A percentile compares a stretch with the other conserved stretches of the same genome.
Conservation (phyloP, 2,888 invertebrate genomes). For the Cloeon dipterum region DNA sequence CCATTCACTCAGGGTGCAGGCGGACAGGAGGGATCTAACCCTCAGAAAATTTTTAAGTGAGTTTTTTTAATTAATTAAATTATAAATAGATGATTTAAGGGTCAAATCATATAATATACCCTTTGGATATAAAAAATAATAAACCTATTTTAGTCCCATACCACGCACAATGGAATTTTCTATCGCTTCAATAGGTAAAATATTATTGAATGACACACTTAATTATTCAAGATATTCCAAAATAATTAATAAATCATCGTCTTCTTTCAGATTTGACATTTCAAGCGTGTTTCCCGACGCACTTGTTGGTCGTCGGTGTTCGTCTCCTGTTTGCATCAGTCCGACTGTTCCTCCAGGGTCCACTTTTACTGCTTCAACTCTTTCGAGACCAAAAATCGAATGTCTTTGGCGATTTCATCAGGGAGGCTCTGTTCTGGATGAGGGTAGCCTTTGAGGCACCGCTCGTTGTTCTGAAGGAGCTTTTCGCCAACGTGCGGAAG, state of each 20-base stretch:
- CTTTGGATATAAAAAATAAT: too few relatives aligned
- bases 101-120: too few relatives aligned
- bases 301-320: neutral
- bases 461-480: slow-evolving; percentile 28
- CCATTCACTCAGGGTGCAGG: neutral
- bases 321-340: neutral
- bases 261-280: too few relatives aligned
- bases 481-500: slow-evolving; percentile 16
- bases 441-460: slow-evolving; percentile 24
- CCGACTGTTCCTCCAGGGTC: neutral
- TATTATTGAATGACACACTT: too few relatives aligned
- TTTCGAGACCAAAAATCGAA: slow-evolving; percentile 1
- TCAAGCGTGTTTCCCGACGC: too few relatives aligned
- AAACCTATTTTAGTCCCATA: too few relatives aligned
- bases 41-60: neutral
- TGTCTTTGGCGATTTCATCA: slow-evolving; percentile 13
- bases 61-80: too few relatives aligned
- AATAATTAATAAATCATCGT: too few relatives aligned
- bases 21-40: neutral
- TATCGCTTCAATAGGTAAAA: too few relatives aligned
- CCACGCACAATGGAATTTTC: too few relatives aligned
- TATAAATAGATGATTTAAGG: too few relatives aligned
- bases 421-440: slow-evolving; percentile 20
- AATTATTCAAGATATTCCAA: too few relatives aligned
- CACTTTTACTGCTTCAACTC: slow-evolving; percentile 1